Evolutionary conservation across 2,797 vertebrate species (phyloP), one percentile per base, ranked within the genome.

Genomic region (Fistularia tabacaria): DNA sequence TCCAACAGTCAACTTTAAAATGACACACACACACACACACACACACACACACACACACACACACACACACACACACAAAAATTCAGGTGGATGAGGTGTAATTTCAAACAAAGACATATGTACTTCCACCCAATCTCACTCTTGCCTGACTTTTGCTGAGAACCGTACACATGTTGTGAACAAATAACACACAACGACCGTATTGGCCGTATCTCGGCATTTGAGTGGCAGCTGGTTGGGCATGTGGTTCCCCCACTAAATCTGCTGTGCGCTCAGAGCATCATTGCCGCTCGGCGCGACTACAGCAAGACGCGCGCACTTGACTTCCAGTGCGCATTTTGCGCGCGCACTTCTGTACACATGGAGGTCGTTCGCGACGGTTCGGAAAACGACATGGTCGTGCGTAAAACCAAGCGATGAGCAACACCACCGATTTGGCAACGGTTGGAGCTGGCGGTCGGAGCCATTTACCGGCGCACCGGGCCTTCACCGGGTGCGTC

Each of bases 401-500:
- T 52, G 39, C 49, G n/a, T 49, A 41, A 45, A 36, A 55, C 9
- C 36, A 8, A 56, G 59, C 59, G 6, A 87, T 87, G 86, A 83
- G 76, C 64, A 84, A 76, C 61, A 74, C 72, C 1, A 70, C 53
- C 48, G 40, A 52, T 58, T 56, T 12, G 65, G 61, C 14, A 25
- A 62, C 40, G 50, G 46, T 46, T 6, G 71, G 49, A 55, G 50
- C 57, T 3, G 59, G 48, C 40, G 54, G 55, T 14, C 53, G n/a
- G 48, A 64, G 53, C n/a, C 57, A 74, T 10, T 60, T 55, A 1
- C 66, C 66, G 46, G 71, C 66, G 25, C 64, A 74, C 66, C 77
- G 83, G 10, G 76, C 71, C 7, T 9, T 86, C 0, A 91, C 90
- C 0, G 93, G 90, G 10, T 78, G 89, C 70, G 72, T 93, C 36